Evolutionary conservation across 2,113 vertebrate species (phyloP).

Genomic region (Talpa occidentalis): DNA sequence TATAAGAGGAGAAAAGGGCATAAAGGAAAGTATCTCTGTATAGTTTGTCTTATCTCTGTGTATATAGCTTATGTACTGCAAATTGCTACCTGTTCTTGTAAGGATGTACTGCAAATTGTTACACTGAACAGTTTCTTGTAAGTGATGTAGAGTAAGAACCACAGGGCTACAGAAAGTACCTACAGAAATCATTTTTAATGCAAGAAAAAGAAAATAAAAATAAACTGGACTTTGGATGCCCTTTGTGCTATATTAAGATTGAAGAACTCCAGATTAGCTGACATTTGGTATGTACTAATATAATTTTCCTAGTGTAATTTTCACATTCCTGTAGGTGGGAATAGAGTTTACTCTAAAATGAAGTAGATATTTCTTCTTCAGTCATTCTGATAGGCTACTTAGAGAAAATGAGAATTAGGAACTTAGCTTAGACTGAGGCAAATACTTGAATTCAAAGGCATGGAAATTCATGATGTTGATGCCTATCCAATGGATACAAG

Average conservation of each 20-base stretch:
- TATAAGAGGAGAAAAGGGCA: background rate
- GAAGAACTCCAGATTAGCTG: background rate
- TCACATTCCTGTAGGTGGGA: background rate
- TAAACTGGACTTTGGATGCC: background rate
- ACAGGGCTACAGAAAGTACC: background rate
- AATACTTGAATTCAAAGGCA: background rate
- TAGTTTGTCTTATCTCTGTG: background rate
- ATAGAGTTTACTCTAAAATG: background rate
- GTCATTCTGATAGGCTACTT: background rate
- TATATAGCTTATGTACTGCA: background rate
- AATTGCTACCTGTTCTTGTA: background rate
- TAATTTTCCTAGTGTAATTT: slow-evolving; percentile 13
- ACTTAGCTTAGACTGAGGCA: background rate
- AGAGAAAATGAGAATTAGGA: background rate
- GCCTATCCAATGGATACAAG: background rate
- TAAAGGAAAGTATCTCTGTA: background rate
- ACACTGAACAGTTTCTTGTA: background rate
- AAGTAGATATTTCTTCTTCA: background rate
- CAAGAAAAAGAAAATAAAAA: slow-evolving; percentile 1
- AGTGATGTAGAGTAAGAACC: background rate
- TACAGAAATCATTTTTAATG: background rate
- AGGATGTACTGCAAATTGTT: background rate
- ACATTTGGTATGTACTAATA: background rate
- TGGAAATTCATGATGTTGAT: background rate
- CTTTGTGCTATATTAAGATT: background rate